Percentiles rank a stretch among this genome's conserved stretches.
Conservation (phyloP, 2,797 vertebrate genomes). For the Amazona finschi region DNA sequence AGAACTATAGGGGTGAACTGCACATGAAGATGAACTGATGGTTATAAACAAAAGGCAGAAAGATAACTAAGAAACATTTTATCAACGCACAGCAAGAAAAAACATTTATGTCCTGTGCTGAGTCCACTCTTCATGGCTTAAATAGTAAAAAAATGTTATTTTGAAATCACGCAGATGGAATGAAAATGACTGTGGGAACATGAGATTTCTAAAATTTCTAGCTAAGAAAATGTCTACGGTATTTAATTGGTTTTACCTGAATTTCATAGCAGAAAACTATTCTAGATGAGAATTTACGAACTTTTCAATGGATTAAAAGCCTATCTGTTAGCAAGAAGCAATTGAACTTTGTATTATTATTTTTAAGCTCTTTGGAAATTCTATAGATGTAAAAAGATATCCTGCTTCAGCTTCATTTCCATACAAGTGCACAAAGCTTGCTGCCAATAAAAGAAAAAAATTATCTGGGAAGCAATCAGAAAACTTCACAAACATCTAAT, state of each 20-base stretch:
- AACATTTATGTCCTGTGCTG: neutral
- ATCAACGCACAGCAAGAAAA: neutral
- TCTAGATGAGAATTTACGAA: neutral
- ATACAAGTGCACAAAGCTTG: neutral
- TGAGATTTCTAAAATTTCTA: neutral
- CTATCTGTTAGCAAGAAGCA: neutral
- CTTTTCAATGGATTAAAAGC: neutral
- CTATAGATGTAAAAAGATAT: neutral
- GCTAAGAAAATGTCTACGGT: neutral
- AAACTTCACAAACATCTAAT: constrained; percentile 46
- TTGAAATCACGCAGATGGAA: neutral
- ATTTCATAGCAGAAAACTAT: neutral
- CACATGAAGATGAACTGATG: neutral
- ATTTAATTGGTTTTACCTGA: neutral
- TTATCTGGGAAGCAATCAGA: constrained; percentile 43
- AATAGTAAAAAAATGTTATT: neutral
- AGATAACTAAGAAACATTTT: neutral
- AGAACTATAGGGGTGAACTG: neutral
- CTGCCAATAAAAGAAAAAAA: constrained; percentile 49
- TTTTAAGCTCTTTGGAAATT: neutral
- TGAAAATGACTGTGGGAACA: neutral
- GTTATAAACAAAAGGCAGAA: neutral
- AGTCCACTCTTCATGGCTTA: neutral
- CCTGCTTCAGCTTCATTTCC: neutral
- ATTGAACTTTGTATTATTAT: neutral